These are phyloP conservation scores for Platycheirus rosarum DNA, from an alignment of 2,888 invertebrate species.

Conservation along the genomic window DNA sequence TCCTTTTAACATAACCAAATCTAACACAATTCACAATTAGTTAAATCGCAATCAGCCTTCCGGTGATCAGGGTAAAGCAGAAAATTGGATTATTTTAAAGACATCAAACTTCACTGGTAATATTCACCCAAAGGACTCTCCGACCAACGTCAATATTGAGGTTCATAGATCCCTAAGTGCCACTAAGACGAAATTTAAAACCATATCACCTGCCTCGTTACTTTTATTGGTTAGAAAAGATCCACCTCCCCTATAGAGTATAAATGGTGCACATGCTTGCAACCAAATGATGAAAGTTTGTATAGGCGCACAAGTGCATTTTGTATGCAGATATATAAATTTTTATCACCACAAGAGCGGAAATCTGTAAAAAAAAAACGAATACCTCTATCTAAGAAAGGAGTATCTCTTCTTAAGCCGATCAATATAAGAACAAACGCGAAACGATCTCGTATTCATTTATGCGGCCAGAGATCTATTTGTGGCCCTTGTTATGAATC, in stretches of 20 bases:
- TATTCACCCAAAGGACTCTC: slow-evolving; percentile 8
- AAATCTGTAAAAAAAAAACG: neutral
- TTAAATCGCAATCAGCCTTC: too few relatives aligned
- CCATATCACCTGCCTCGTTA: slow-evolving; percentile 70
- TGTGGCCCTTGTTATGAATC: slow-evolving; percentile 55
- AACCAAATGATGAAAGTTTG: slow-evolving; percentile 54
- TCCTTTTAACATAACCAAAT: too few relatives aligned
- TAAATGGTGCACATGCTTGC: slow-evolving; percentile 8
- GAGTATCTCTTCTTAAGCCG: slow-evolving; percentile 36
- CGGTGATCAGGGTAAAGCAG: too few relatives aligned
- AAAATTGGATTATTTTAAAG: too few relatives aligned
- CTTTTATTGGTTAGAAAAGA: slow-evolving; percentile 37
- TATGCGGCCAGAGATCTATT: slow-evolving; percentile 60
- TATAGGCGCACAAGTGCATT: slow-evolving; percentile 36
- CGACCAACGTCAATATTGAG: slow-evolving; percentile 42
- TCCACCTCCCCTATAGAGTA: neutral
- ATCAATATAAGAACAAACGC: slow-evolving; percentile 20
- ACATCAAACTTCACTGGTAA: neutral
- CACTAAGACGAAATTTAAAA: slow-evolving; percentile 67
- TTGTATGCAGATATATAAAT: slow-evolving; percentile 37
- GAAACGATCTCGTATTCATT: slow-evolving; percentile 56
- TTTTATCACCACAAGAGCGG: slow-evolving; percentile 41
- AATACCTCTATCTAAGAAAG: too few relatives aligned
- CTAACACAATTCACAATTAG: too few relatives aligned
- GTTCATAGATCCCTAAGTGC: slow-evolving; percentile 70